Base-by-base conservation (phyloP, 1,140 invertebrate genomes). In the Drosophila elegans region DNA sequence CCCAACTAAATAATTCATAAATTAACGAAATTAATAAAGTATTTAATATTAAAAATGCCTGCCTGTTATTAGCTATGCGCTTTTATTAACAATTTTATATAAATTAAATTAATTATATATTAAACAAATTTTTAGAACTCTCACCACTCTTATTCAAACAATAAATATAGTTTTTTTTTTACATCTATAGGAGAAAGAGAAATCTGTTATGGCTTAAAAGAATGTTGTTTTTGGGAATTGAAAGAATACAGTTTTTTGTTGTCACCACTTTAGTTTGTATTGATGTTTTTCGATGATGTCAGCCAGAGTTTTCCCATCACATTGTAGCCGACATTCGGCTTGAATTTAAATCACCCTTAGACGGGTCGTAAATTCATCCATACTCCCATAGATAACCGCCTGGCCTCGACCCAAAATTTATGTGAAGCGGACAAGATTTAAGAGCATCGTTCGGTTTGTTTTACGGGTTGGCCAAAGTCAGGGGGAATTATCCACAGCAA, bases 401-500 rank as follows among this genome's bases (percentile, higher is more conserved):
- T 36, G 64, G 71, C 67, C 67, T 71, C 67, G 64, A 10, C 64
- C 42, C 32, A 34, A 10, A 49, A 71, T 71, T 71, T 71, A 71
- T 71, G 68, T 57, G 68, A 71, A 48, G 64, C 64, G 69, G 36
- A 3, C 29, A 13, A 52, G 62, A 66, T 66, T 67, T 67, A 67
- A 29, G 49, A 71, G 66, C 66, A 3, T 39, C 44, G 36, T 41
- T 34, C 39, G 29, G 27, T 36, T 71, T 44, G n/a, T 4, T 48
- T 71, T 57, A 41, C 64, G 45, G 59, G n/a, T 38, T 41, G 16
- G 32, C 13, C 34, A 25, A 10, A 29, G 16, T 68, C 2, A 21
- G 16, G 16, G 41, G 32, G 32, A 45, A 38, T 29, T 13, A 36
- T 32, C 25, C 16, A 38, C 38, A 9, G 27, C 49, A 71, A 54